These are phyloP conservation scores for Heliconius nattereri DNA, from an alignment of 1,140 invertebrate species.

Conservation along the genomic window DNA sequence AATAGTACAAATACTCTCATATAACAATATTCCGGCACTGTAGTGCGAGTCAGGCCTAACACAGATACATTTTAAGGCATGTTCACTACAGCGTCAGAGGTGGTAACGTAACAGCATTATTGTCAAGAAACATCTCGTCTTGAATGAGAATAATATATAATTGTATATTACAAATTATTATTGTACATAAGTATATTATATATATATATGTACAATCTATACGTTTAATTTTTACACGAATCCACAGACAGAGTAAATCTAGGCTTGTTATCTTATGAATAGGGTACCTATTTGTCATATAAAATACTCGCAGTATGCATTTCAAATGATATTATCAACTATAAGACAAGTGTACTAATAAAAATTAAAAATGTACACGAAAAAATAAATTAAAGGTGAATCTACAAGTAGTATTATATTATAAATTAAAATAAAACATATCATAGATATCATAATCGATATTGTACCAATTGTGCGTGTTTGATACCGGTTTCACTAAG, in stretches of 20 bases:
- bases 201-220: background rate
- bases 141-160: constrained; percentile 21
- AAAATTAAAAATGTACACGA: background rate
- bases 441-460: constrained; percentile 22
- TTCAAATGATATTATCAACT: background rate
- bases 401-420: constrained; percentile 25
- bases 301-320: background rate
- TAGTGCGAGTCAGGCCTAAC: background rate
- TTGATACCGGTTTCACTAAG: constrained; percentile 23
- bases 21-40: no score
- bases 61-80: constrained; percentile 44
- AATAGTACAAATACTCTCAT: no score
- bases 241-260: background rate
- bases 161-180: constrained; percentile 3
- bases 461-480: constrained; percentile 35
- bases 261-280: background rate
- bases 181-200: background rate
- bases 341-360: background rate
- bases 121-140: constrained; percentile 48
- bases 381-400: constrained; percentile 34
- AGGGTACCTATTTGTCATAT: constrained; percentile 7
- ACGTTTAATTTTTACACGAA: background rate
- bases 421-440: constrained; percentile 23
- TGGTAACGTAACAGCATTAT: constrained; percentile 70
- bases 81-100: constrained; percentile 46